phyloP scores from a whole-genome alignment of 2,797 vertebrate species.

The Tauraco hartlaubi region DNA sequence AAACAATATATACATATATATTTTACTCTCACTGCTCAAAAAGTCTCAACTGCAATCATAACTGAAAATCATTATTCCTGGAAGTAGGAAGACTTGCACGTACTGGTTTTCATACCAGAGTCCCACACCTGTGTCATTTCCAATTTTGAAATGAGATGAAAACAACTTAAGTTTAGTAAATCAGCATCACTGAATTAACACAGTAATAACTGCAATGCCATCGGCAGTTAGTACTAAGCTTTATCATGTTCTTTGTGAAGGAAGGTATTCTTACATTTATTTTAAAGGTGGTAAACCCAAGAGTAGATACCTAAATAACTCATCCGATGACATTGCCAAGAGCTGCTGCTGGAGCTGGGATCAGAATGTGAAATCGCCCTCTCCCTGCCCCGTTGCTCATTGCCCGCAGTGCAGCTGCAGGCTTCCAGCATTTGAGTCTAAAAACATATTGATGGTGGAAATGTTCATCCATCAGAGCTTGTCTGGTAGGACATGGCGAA shows the following conservation, averaged over 20 bases:
- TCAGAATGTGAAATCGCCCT: neutral
- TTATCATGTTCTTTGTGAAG: neutral
- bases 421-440: neutral
- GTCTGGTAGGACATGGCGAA: neutral
- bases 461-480: neutral
- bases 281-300: neutral
- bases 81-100: neutral
- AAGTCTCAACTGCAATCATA: neutral
- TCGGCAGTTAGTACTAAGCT: neutral
- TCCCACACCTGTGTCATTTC: neutral
- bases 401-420: neutral
- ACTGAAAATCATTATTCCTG: neutral
- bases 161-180: neutral
- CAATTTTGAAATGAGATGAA: neutral
- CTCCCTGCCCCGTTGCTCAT: fast-evolving
- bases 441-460: neutral
- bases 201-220: neutral
- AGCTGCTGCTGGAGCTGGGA: neutral
- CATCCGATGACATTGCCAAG: neutral
- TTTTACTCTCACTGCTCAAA: neutral
- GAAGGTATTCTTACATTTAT: neutral
- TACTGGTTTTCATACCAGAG: neutral
- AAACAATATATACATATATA: neutral
- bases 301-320: neutral
- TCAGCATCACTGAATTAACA: neutral